These are phyloP conservation scores for Magallana nippona DNA, from an alignment of 2,888 invertebrate species.

Conservation along the genomic window DNA sequence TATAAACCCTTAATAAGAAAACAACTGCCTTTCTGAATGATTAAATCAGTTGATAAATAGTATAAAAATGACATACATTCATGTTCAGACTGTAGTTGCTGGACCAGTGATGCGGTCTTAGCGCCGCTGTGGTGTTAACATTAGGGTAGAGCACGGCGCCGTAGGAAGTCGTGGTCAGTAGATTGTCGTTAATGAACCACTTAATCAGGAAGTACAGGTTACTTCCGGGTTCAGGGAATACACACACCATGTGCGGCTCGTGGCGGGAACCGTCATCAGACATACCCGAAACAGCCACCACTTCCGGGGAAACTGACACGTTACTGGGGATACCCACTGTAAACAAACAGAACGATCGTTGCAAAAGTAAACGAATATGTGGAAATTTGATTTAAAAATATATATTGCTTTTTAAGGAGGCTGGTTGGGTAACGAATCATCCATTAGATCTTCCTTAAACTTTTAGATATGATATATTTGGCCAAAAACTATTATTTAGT, in stretches of 20 bases:
- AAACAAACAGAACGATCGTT: not conserved
- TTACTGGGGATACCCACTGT: not conserved
- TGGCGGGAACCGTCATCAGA: not conserved
- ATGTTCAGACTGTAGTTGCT: not conserved
- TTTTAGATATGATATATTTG: too few species aligned
- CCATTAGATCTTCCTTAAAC: too few species aligned
- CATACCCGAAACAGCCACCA: not conserved
- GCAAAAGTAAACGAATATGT: too few species aligned
- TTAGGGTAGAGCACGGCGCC: not conserved
- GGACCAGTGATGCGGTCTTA: not conserved
- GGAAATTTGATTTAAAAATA: too few species aligned
- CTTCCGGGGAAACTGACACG: not conserved
- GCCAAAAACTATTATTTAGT: too few species aligned
- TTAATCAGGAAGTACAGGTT: not conserved
- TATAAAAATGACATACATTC: not conserved
- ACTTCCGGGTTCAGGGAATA: not conserved
- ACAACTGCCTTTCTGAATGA: too few species aligned
- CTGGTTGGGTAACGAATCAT: too few species aligned
- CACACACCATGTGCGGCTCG: conserved; percentile 5
- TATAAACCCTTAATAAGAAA: too few species aligned
- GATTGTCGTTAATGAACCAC: not conserved
- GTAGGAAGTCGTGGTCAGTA: not conserved
- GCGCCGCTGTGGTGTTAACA: conserved; percentile 13
- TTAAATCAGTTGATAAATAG: too few species aligned
- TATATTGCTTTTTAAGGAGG: too few species aligned